Conservation (phyloP, 2,888 invertebrate species). For the Anodontia alba region DNA sequence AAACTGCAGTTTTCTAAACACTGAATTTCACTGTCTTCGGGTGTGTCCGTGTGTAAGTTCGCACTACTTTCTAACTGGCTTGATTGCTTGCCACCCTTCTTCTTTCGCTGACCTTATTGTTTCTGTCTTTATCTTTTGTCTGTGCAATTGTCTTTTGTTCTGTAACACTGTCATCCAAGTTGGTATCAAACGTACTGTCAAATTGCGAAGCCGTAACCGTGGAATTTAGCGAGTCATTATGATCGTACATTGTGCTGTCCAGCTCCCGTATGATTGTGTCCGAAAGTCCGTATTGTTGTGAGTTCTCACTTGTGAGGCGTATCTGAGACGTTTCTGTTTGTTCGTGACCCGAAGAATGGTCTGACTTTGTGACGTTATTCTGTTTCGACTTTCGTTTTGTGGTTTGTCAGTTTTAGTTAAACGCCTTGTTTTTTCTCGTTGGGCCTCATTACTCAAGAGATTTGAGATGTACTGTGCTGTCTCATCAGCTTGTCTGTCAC, state of each 20-base stretch:
- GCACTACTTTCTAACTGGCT: too few species aligned
- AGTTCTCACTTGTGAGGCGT: too few species aligned
- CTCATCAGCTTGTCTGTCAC: not conserved
- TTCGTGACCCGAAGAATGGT: too few species aligned
- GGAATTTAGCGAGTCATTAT: not conserved
- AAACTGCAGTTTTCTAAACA: not conserved
- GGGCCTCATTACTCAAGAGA: not conserved
- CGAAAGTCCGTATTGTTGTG: not conserved
- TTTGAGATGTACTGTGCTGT: not conserved
- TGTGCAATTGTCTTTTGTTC: not conserved
- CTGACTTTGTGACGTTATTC: too few species aligned
- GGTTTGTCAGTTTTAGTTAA: not conserved
- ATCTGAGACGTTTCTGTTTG: too few species aligned
- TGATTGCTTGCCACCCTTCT: not conserved
- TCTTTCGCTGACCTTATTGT: not conserved
- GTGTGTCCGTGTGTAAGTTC: too few species aligned
- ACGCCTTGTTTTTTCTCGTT: not conserved
- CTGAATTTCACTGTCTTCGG: too few species aligned
- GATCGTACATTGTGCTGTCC: not conserved
- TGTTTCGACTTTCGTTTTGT: not conserved
- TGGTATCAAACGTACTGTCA: not conserved
- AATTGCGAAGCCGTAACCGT: not conserved
- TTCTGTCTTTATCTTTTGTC: not conserved
- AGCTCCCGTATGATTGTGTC: not conserved
- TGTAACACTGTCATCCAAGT: not conserved